Evolutionary conservation across 2,113 vertebrate species (phyloP), one percentile per base, ranked within the genome.

Genomic region (Xenopus laevis): DNA sequence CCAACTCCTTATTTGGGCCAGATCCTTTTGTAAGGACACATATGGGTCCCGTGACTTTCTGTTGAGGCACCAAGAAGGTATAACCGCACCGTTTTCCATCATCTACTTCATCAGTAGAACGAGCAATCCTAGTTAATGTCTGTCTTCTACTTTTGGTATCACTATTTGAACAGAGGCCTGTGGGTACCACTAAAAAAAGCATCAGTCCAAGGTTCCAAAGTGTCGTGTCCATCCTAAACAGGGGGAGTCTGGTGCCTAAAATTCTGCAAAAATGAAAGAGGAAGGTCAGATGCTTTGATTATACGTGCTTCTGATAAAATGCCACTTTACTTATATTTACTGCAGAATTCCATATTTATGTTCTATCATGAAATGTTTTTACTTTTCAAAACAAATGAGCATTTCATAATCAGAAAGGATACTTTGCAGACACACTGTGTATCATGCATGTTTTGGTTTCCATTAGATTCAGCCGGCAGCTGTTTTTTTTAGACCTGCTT

Each of bases 11-110:
- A 71, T 85, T 84, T 75, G 61, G 78, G 64, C 94, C 93, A 2
- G 87, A 72, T 17, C 90, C 87, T 0, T 93, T 96, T 8, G 94
- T 90, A 57, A 92, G 97, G 71, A 97, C 96, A 0, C 97, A 99
- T 66, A 99, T 96, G 0, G 97, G 97, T 77, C 97, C 97, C 67
- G 95, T 99, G 80, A 99, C 95, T 86, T 87, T 96, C 79, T 98
- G 95, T 83, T 99, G 93, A 0, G 97, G 97, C 0, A 99, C 90
- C 76, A 99, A 83, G 83, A 99, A 99, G 0, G 97, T 99, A 81
- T 99, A 99, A 21, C 94, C 92, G 52, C 97, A 99, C 80, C 95
- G 96, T 84, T 92, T 98, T 10, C 78, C 84, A 78, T 94, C 89
- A 0, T 90, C 88, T 73, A 86, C 89, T 0, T 74, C 15, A 0